Evolutionary conservation across 2,888 invertebrate species (phyloP), one percentile per base, ranked within the genome.

Genomic region (Dendrolimus pini): DNA sequence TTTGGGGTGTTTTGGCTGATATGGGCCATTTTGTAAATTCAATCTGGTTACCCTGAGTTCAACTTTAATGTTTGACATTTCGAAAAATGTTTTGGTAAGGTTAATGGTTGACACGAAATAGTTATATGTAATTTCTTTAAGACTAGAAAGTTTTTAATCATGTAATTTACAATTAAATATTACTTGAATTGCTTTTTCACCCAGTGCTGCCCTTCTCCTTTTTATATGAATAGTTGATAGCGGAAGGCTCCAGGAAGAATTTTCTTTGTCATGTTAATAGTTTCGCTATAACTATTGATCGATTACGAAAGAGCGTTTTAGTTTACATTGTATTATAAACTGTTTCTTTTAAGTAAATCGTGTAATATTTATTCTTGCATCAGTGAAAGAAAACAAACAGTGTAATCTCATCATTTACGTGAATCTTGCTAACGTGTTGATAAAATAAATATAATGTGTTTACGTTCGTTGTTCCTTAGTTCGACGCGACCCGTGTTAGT

Each of bases 261-360:
- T 84, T 84, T 84, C 89, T 89, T 90, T 90, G 89, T 90, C 83
- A 82, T 80, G 74, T 73, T 77, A 63, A 81, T 85, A 85, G 82
- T 85, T 88, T 85, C 76, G 75, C 69, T 81, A 67, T 59, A 78
- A 75, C 74, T 88, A 90, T 90, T 85, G 89, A 90, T 90, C 88
- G 89, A 80, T 89, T 90, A 89, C 86, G 89, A 88, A 88, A 89
- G 80, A 85, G 79, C 80, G 72, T 76, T 78, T 77, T 71, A 71
- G 74, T 75, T 76, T 70, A 72, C 12, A 10, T 47, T 47, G 66
- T 53, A 55, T 59, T 56, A 41, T 56, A 59, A 58, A 60, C 62
- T 64, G 62, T 59, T 62, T 62, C 52, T 53, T 62, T 56, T 62
- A 59, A 58, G 54, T 58, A 62, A 64, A 58, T 62, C 57, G 61